phyloP scores from a whole-genome alignment of 2,113 vertebrate species.

The Todiramphus saurophagus region DNA sequence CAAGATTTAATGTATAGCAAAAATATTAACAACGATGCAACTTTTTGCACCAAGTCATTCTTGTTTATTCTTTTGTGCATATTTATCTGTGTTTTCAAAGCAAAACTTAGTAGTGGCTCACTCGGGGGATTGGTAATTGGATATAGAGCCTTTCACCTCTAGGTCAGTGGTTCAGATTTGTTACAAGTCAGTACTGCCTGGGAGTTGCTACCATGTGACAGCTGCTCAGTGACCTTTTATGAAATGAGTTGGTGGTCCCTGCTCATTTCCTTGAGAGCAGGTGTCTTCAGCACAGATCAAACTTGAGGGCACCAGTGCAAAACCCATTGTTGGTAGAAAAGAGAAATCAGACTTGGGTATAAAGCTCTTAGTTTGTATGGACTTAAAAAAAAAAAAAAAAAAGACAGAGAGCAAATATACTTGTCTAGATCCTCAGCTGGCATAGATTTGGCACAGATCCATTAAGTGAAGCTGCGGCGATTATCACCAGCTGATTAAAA shows the following conservation, averaged over 20 bases:
- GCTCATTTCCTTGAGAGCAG: slow-evolving; percentile 53
- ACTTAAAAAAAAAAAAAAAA: not conserved
- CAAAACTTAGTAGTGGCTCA: not conserved
- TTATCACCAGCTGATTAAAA: slow-evolving; percentile 21
- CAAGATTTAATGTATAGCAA: not conserved
- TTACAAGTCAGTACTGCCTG: slow-evolving; percentile 60
- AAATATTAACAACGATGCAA: not conserved
- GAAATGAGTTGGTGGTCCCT: slow-evolving; percentile 47
- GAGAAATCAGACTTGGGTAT: not conserved
- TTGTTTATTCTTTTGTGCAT: not conserved
- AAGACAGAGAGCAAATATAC: not conserved
- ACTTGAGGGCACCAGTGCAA: slow-evolving; percentile 20
- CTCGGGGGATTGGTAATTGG: slow-evolving; percentile 55
- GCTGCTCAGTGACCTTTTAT: slow-evolving; percentile 47
- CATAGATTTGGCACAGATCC: not conserved
- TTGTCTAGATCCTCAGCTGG: slow-evolving; percentile 11
- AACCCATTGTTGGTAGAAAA: not conserved
- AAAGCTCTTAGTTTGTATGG: not conserved
- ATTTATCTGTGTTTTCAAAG: not conserved
- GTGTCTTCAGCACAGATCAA: slow-evolving; percentile 41
- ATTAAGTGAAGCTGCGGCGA: not conserved
- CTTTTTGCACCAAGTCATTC: not conserved
- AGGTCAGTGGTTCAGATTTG: slow-evolving; percentile 64
- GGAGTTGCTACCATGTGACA: slow-evolving; percentile 51
- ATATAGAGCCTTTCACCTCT: slow-evolving; percentile 62